Evolutionary conservation across 2,888 invertebrate species (phyloP).

Genomic region (Eudasyphora cyanicolor): DNA sequence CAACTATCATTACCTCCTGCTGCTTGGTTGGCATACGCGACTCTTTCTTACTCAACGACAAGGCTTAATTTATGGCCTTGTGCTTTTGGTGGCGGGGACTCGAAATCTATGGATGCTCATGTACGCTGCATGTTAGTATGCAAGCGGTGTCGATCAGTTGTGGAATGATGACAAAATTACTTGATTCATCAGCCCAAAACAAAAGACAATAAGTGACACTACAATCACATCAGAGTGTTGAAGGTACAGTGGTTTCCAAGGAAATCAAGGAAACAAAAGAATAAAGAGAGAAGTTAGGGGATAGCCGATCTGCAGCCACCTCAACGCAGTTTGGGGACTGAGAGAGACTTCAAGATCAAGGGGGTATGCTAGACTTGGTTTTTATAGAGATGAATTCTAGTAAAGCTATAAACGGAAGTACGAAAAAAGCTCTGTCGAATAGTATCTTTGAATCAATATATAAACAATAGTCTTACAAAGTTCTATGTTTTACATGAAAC

Average conservation of each 20-base stretch:
- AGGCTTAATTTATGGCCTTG: conserved; percentile 22
- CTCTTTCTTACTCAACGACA: not conserved
- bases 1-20: conserved; percentile 28
- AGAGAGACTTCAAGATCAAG: no score
- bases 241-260: not conserved
- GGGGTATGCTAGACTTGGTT: no score
- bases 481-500: no score
- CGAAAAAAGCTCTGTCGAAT: no score
- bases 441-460: no score
- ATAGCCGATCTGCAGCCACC: no score
- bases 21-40: not conserved
- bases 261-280: not conserved
- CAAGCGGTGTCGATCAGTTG: conserved; percentile 6
- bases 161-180: conserved; percentile 35
- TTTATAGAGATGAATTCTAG: no score
- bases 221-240: conserved; percentile 4
- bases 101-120: not conserved
- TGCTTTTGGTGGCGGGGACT: not conserved
- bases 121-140: conserved; percentile 2
- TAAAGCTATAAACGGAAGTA: no score
- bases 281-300: no score
- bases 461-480: no score
- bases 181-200: conserved; percentile 22
- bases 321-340: no score
- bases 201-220: conserved; percentile 24